Evolutionary conservation across 2,113 vertebrate species (phyloP).

Genomic region (human): GRCh38 chr17:20462501-20463000

Average conservation of each 20-base stretch:
- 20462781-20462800: neutral
- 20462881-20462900: neutral
- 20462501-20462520: neutral
- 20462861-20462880: neutral
- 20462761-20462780: neutral
- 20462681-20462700: neutral
- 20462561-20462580: neutral
- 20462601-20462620: neutral
- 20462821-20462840: neutral
- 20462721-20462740: neutral
- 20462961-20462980: rapidly evolving
- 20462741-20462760: neutral
- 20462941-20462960: rapidly evolving
- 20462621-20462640: neutral
- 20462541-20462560: neutral
- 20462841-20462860: neutral
- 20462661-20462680: neutral
- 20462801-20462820: neutral
- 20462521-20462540: too few relatives aligned
- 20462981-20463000: rapidly evolving
- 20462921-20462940: rapidly evolving
- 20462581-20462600: rapidly evolving
- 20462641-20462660: neutral
- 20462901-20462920: neutral
- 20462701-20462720: neutral